Evolutionary conservation across 2,797 vertebrate species (phyloP), one percentile per base, ranked within the genome.

Genomic region (Cercopithecus diana): DNA sequence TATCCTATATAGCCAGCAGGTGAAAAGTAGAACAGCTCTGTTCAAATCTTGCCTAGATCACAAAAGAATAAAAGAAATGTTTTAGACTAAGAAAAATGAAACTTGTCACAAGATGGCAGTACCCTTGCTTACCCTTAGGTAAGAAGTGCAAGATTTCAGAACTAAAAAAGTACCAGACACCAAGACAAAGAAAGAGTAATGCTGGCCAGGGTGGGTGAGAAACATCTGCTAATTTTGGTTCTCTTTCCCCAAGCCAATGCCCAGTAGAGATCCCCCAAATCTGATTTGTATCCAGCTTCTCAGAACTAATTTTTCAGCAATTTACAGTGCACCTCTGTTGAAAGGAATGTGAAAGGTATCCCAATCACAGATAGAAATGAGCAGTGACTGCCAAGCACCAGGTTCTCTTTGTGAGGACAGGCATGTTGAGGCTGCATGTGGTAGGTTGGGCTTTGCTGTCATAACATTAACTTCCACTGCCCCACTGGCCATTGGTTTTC

Each of bases 341-440:
- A 72, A 61, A 89, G 86, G 19, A 67, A 4, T 4, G 17, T 8
- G 12, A 4, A 24, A 24, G 17, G 11, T 20, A 2, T 45, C 83
- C 43, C 19, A 7, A 24, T 73, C 81, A 48, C 15, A 30, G 20
- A 33, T 33, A 45, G 64, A 93, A 77, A 28, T 7, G 7, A 64
- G 28, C 26, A 28, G 48, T 41, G 36, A 3, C 43, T 7, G 0
- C 1, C 10, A 15, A 4, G 26, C 22, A 5, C 33, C 2, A 0
- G 13, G 1, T 41, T 19, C 17, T 45, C 4, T 14, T 50, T 39
- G 24, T 58, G 5, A 39, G 7, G 2, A 19, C 24, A 28, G 26
- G 33, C 7, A 9, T n/a, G 5, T 4, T 17, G 70, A 41, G 64
- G 30, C 81, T 14, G 4, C 4, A 7, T 3, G 33, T 14, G 4